Base-by-base conservation (phyloP, 2,797 vertebrate species). In the Sebastes flavidus region DNA sequence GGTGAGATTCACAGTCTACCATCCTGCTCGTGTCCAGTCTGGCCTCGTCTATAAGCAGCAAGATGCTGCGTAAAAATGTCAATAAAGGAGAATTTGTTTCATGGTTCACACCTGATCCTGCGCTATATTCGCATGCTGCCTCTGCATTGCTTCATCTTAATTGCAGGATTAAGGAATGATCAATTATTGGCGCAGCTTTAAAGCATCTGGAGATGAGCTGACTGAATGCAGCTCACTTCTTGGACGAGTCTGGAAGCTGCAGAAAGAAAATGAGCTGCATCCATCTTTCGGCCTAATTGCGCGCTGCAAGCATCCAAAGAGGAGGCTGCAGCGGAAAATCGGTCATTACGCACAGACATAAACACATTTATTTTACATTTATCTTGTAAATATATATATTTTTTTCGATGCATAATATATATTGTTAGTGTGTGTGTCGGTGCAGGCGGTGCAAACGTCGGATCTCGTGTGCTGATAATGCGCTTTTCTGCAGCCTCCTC, bases 251-350 rank as follows among this genome's bases (percentile, higher is more conserved):
- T 82, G 76, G 55, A 56, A 85, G 77, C 30, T 62, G 84, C 77
- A 86, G 59, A 70, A 70, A 42, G 67, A 70, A 80, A 85, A 81
- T 59, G 71, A 76, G 80, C 86, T 74, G 90, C 91, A 87, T 88
- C 87, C 86, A 80, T 88, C 84, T 84, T 85, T 84, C 83, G 88
- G 91, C 91, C 85, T 85, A 56, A 75, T 65, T 80, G 68, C 61
- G 84, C 83, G 65, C 61, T 61, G 22, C 27, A 84, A 84, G 58
- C 78, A 77, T 91, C 89, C 83, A 73, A 73, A 36, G 67, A 49
- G 32, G 67, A 82, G 73, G 86, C 68, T 77, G 91, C 85, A 82
- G 80, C 49, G 79, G 42, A 72, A 80, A 56, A 82, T 42, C 63
- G 65, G 49, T 29, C 42, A 34, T 68, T 79, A 82, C 70, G 65